Evolutionary conservation across 2,113 vertebrate species (phyloP).

Genomic region (Xenopus borealis): DNA sequence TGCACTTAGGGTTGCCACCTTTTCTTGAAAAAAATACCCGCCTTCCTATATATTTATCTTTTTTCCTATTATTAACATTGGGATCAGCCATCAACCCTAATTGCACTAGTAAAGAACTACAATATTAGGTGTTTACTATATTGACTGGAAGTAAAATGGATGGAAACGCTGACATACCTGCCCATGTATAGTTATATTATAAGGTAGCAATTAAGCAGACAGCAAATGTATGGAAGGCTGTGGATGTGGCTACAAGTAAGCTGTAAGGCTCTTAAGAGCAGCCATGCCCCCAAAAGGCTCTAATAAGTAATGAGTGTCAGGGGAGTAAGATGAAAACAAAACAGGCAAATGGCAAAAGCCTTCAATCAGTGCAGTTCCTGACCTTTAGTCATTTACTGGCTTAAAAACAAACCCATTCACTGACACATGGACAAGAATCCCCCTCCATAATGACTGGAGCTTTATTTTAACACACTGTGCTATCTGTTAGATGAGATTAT

Average conservation of each 20-base stretch:
- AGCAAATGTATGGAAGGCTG: no score
- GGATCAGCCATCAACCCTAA: no score
- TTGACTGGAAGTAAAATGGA: no score
- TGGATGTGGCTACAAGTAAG: neutral
- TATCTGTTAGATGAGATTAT: neutral
- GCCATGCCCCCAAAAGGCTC: neutral
- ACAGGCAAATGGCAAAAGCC: constrained; percentile 3
- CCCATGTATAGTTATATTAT: no score
- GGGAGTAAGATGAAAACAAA: constrained; percentile 17
- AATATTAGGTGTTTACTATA: no score
- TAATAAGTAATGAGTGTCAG: constrained; percentile 6
- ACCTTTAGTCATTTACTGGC: constrained; percentile 7
- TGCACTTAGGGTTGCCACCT: no score
- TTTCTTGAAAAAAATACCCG: no score
- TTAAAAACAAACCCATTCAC: constrained; percentile 11
- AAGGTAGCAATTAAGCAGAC: neutral
- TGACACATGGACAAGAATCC: neutral
- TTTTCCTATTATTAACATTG: no score
- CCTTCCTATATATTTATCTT: no score
- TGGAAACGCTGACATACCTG: no score
- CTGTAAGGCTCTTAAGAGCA: neutral
- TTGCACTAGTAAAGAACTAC: no score
- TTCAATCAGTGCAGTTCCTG: constrained; percentile 15
- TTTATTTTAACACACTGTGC: neutral
- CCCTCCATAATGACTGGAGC: neutral